A percentile compares a stretch with the other conserved stretches of the same genome.
Evolutionary conservation across 1,140 invertebrate genomes (phyloP).

Genomic region (Ostrea denselamellosa): DNA sequence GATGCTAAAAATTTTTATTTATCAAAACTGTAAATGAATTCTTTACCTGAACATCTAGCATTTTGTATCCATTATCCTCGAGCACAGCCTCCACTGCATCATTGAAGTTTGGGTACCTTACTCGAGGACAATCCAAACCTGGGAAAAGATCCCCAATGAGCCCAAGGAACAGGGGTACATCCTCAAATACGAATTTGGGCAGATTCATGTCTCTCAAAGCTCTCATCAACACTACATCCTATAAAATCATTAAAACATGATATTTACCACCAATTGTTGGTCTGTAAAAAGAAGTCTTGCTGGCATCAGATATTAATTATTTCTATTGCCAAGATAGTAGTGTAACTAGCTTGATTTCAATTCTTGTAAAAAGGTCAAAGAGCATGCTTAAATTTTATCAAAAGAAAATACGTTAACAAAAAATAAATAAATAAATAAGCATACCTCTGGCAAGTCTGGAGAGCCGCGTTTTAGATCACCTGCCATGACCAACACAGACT

Average conservation of each 20-base stretch:
- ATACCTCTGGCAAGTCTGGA: slow-evolving; percentile 85
- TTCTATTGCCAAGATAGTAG: too few species aligned
- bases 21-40: neutral
- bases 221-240: slow-evolving; percentile 91
- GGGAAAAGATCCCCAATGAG: slow-evolving; percentile 94
- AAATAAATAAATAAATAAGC: neutral
- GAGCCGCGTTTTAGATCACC: slow-evolving; percentile 89
- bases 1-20: neutral
- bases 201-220: slow-evolving; percentile 94
- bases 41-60: slow-evolving; percentile 88
- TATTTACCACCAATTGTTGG: too few species aligned
- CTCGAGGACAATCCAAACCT: slow-evolving; percentile 90
- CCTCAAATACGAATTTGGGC: slow-evolving; percentile 94
- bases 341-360: too few species aligned
- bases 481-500: slow-evolving; percentile 93
- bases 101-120: slow-evolving; percentile 91
- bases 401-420: too few species aligned
- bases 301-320: neutral
- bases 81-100: slow-evolving; percentile 86
- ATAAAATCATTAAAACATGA: slow-evolving; percentile 16
- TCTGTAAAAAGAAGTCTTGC: too few species aligned
- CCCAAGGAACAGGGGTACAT: slow-evolving; percentile 92
- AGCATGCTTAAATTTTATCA: neutral
- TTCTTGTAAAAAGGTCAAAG: too few species aligned
- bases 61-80: slow-evolving; percentile 84